phyloP scores from a whole-genome alignment of 2,797 vertebrate species.

The Orestias chungarensis region DNA sequence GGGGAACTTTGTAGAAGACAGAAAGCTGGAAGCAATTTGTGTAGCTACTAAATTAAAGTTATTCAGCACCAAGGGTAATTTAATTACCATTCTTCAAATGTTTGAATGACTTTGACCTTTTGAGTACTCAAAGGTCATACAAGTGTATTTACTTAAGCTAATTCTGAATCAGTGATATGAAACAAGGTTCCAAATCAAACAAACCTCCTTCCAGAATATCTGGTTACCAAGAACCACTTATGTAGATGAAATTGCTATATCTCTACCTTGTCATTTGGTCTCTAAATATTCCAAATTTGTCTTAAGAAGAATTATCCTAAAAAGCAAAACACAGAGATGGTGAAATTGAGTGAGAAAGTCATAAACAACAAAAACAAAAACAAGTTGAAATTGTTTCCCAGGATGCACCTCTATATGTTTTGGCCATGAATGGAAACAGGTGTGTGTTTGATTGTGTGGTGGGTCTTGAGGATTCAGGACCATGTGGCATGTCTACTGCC shows the following conservation, averaged over 20 bases:
- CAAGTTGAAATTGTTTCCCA: slow-evolving; percentile 79
- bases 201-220: slow-evolving; percentile 66
- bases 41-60: slow-evolving; percentile 85
- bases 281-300: slow-evolving; percentile 72
- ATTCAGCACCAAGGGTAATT: slow-evolving; percentile 85
- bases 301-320: slow-evolving; percentile 63
- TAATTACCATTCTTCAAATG: slow-evolving; percentile 89
- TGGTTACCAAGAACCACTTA: slow-evolving; percentile 73
- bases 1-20: slow-evolving; percentile 73
- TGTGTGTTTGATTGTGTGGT: slow-evolving; percentile 87
- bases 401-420: slow-evolving; percentile 77
- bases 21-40: slow-evolving; percentile 86
- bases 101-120: slow-evolving; percentile 88
- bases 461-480: slow-evolving; percentile 83
- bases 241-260: slow-evolving; percentile 80
- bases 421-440: slow-evolving; percentile 86
- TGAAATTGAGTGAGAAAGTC: slow-evolving; percentile 66
- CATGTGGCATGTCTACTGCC: slow-evolving; percentile 87
- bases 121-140: slow-evolving; percentile 77
- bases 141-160: slow-evolving; percentile 87
- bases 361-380: slow-evolving; percentile 70
- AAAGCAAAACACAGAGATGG: slow-evolving; percentile 58
- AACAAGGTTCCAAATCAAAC: slow-evolving; percentile 79
- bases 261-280: slow-evolving; percentile 71
- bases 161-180: slow-evolving; percentile 85